phyloP scores from a whole-genome alignment of 2,113 vertebrate genomes.

The Nannospalax galili region DNA sequence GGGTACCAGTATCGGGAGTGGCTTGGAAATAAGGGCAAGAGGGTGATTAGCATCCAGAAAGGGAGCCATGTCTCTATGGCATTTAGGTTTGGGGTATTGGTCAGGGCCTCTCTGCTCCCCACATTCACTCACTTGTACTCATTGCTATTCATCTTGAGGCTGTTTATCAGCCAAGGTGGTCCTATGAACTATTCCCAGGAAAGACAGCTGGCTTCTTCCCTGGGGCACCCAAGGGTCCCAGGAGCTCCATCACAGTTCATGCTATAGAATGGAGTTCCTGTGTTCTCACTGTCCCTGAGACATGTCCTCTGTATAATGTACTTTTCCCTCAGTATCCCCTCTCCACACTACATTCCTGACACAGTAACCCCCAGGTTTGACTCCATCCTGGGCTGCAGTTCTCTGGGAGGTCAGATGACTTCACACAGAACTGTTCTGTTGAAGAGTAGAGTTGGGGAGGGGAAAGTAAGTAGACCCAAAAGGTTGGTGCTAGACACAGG shows the following conservation, averaged over 20 bases:
- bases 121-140: no score
- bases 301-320: fast-evolving
- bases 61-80: not conserved
- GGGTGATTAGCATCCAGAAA: no score
- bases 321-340: not conserved
- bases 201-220: not conserved
- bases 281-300: not conserved
- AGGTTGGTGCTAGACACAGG: not conserved
- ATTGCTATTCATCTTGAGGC: fast-evolving
- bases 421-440: no score
- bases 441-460: not conserved
- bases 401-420: not conserved
- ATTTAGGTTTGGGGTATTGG: not conserved
- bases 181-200: not conserved
- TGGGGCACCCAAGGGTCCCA: not conserved
- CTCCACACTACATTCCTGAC: not conserved
- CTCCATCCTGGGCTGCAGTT: not conserved
- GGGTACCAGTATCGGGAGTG: not conserved
- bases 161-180: fast-evolving
- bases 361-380: fast-evolving
- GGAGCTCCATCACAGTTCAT: no score
- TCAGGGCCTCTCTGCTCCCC: not conserved
- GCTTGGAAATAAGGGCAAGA: not conserved
- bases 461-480: not conserved
- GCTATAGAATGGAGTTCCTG: no score